Evolutionary conservation across 1,140 invertebrate species (phyloP), one percentile per base, ranked within the genome.

Genomic region (Zaprionus nigranus): DNA sequence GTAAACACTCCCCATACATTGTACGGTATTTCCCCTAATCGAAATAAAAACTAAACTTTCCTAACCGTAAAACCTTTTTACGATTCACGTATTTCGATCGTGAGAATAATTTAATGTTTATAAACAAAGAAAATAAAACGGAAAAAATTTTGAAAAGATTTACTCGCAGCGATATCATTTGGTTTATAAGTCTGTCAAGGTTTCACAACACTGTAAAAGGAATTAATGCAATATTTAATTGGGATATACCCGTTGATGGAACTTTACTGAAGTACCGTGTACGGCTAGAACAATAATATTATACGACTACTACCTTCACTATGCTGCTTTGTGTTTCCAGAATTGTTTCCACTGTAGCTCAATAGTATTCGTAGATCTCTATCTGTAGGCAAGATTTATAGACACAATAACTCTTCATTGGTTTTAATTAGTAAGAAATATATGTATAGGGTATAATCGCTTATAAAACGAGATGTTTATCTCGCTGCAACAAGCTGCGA

Each of bases 381-480:
- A 58, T 51, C 38, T 58, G 46, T 53, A 26, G 22, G n/a, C 53
- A 57, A 59, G 73, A 90, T 90, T 90, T 90, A 88, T 88, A 65
- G 64, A 65, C 85, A 63, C 72, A 62, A 84, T 82, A 85, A 66
- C 85, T 81, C 75, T 79, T 78, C 75, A 90, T 77, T 88, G 85
- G 72, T 69, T 85, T 88, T 79, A 88, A 84, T 88, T 90, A 90
- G 81, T 72, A 49, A 54, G 65, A 49, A 80, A 80, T 72, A 80
- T 82, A 74, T 62, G 11, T 34, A 54, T 36, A 46, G 7, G 5
- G 7, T 38, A 75, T 72, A 78, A 68, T 54, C 78, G 78, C 79
- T 54, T 71, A 77, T 78, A 68, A 62, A 81, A 28, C 68, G 53
- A 81, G 85, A 88, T 90, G 72, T 67, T 71, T 77, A 85, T 90